Conservation (phyloP, 2,888 invertebrate genomes). For the Perdita meconis region DNA sequence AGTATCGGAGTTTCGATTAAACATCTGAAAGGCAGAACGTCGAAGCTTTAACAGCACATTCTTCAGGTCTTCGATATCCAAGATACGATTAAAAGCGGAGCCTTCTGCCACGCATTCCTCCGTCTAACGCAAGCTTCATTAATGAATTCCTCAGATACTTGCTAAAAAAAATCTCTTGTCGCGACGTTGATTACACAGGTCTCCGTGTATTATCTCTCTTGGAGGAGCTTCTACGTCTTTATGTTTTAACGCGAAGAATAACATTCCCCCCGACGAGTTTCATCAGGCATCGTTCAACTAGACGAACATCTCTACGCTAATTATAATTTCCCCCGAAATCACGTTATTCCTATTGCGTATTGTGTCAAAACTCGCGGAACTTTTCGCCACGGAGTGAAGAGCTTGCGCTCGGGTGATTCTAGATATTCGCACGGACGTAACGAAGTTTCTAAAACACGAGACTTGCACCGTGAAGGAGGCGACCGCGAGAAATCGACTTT, state of each 20-base stretch:
- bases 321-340: constrained; percentile 59
- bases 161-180: background rate
- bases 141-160: constrained; percentile 16
- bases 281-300: constrained; percentile 16
- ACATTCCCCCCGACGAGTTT: background rate
- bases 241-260: background rate
- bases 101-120: constrained; percentile 12
- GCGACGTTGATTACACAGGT: background rate
- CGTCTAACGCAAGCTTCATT: background rate
- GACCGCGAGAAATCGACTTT: constrained; percentile 52
- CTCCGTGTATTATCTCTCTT: background rate
- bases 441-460: constrained; percentile 54
- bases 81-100: constrained; percentile 15
- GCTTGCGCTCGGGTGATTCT: constrained; percentile 39
- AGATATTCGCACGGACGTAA: constrained; percentile 55
- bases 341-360: constrained; percentile 50
- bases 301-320: constrained; percentile 40
- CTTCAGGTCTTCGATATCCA: background rate
- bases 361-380: constrained; percentile 50
- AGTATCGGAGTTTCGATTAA: constrained; percentile 20
- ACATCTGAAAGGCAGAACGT: constrained; percentile 18
- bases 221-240: background rate
- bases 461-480: constrained; percentile 20
- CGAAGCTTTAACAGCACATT: constrained; percentile 29
- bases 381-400: constrained; percentile 36